Evolutionary conservation across 1,140 invertebrate species (phyloP), one percentile per base, ranked within the genome.

Genomic region (Drosophila tropicalis): DNA sequence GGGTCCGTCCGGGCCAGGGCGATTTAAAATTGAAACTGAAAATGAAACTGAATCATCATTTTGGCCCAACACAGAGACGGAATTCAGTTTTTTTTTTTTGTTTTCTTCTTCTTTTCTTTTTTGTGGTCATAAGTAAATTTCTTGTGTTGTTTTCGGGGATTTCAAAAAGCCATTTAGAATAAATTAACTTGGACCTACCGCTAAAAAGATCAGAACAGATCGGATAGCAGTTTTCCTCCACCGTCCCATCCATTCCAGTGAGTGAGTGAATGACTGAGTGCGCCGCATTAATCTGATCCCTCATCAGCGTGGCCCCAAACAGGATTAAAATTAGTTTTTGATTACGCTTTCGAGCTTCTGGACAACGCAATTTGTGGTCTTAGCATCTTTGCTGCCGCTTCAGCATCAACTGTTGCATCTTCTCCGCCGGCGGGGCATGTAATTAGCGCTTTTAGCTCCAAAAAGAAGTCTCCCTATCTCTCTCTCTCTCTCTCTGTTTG

Each of bases 291-390:
- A 80, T 79, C 76, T 81, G 79, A 82, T 80, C 79, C 79, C 79
- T 82, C 79, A 82, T 82, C 79, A 82, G 70, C 77, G 63, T 79
- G 75, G 71, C 66, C 83, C 76, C 81, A 85, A 90, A 90, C 85
- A 87, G 90, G 90, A 91, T 91, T 91, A 91, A 91, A 91, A 91
- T 91, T 91, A 91, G 90, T 91, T 91, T 91, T 91, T 91, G 90
- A 91, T 91, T 91, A 91, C 90, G 90, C 90, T 90, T 91, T 91
- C 90, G 90, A 91, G 90, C 90, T 91, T 91, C 90, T 91, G 90
- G 90, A 91, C 90, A 91, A 91, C 90, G 90, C 90, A 91, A 91
- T 91, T 89, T 90, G 86, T 69, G 84, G 77, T 87, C 76, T 51
- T 51, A 51, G 44, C 44, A 51, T 51, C 44, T 63, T 39, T 39